A percentile compares a stretch with the other conserved stretches of the same genome.
phyloP scores from a whole-genome alignment of 2,888 invertebrate genomes.

The Cataglyphis albicans region DNA sequence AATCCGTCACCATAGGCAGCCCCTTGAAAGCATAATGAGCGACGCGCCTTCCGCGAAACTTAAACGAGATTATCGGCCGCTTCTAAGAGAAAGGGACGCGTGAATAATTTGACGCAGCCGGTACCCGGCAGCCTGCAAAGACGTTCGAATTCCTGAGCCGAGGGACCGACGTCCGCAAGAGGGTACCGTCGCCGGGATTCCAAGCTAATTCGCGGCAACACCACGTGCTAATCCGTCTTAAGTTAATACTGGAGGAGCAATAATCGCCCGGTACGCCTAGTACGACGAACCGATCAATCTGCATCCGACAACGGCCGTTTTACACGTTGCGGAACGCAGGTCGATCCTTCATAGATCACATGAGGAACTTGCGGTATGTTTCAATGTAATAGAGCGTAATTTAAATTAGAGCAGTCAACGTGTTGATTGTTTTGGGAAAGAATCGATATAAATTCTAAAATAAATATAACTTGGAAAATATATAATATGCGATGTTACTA shows the following conservation, averaged over 20 bases:
- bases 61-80: slow-evolving; percentile 75
- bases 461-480: neutral
- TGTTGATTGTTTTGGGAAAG: neutral
- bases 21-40: slow-evolving; percentile 50
- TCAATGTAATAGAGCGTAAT: neutral
- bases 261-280: slow-evolving; percentile 78
- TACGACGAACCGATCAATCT: slow-evolving; percentile 79
- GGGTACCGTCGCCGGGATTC: slow-evolving; percentile 73
- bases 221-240: slow-evolving; percentile 75
- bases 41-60: slow-evolving; percentile 69
- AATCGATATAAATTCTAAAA: neutral
- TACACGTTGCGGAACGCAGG: slow-evolving; percentile 50
- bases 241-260: slow-evolving; percentile 72
- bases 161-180: slow-evolving; percentile 60
- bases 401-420: neutral
- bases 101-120: slow-evolving; percentile 77
- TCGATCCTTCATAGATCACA: neutral
- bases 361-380: neutral
- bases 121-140: slow-evolving; percentile 47
- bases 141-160: slow-evolving; percentile 64
- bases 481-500: too few species aligned
- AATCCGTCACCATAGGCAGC: slow-evolving; percentile 69
- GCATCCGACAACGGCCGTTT: slow-evolving; percentile 55
- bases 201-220: slow-evolving; percentile 78
- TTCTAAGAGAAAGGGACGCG: slow-evolving; percentile 64